These are phyloP conservation scores for Brevipalpus yothersi DNA, from an alignment of 1,140 invertebrate genomes.

Conservation along the genomic window DNA sequence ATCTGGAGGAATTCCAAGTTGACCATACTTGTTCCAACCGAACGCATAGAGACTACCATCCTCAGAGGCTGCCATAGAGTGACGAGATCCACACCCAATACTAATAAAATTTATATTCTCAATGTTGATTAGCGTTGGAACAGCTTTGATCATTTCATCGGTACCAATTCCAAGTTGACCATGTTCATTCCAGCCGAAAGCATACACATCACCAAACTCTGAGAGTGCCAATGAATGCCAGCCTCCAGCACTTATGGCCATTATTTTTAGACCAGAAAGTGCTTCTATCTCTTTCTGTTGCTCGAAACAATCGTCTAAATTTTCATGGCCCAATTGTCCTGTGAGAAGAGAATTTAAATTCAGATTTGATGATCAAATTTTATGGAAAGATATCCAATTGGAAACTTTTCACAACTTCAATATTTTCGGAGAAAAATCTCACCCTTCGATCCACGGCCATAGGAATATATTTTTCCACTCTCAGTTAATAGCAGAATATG, in stretches of 20 bases:
- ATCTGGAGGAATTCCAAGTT: not conserved
- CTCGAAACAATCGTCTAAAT: conserved; percentile 28
- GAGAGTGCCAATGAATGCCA: conserved; percentile 53
- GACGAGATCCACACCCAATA: conserved; percentile 11
- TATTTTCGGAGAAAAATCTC: conserved; percentile 8
- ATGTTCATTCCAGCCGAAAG: conserved; percentile 64
- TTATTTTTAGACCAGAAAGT: conserved; percentile 36
- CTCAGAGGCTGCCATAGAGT: conserved; percentile 11
- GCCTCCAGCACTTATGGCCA: conserved; percentile 24
- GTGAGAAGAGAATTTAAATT: conserved; percentile 26
- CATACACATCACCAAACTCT: conserved; percentile 32
- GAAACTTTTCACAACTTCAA: not conserved
- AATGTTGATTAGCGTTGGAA: conserved; percentile 10
- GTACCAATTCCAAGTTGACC: conserved; percentile 38
- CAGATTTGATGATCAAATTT: conserved; percentile 6
- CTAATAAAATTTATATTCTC: not conserved
- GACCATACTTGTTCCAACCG: conserved; percentile 6
- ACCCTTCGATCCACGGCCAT: conserved; percentile 47
- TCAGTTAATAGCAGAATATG: conserved; percentile 44
- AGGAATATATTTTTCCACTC: conserved; percentile 43
- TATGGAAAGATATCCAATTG: too few species aligned
- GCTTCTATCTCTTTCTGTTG: conserved; percentile 38
- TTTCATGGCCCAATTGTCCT: conserved; percentile 53
- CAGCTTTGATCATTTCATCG: conserved; percentile 5
- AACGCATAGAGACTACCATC: conserved; percentile 6